A percentile compares a stretch with the other conserved stretches of the same genome.
These are phyloP conservation scores for Enoplosus armatus DNA, from an alignment of 2,797 vertebrate genomes.

Conservation along the genomic window DNA sequence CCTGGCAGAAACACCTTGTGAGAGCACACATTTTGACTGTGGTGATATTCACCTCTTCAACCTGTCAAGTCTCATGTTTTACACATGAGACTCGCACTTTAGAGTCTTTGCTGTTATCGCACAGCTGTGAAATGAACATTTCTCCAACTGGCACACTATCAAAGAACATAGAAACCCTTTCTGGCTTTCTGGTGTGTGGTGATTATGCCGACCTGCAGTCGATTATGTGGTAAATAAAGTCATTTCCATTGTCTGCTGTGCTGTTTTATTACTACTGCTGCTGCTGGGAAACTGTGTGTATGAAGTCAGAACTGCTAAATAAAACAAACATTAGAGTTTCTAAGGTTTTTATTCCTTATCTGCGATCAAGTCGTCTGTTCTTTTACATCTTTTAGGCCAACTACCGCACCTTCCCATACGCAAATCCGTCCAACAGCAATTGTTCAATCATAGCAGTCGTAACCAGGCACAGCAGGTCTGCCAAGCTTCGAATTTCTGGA, in stretches of 20 bases:
- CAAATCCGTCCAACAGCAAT: background rate
- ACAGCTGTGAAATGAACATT: conserved; percentile 34
- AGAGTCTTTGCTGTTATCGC: conserved; percentile 34
- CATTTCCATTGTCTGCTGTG: conserved; percentile 4
- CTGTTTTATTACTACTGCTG: background rate
- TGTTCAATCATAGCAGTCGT: no score
- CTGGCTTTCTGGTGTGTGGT: background rate
- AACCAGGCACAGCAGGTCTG: no score
- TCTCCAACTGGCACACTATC: conserved; percentile 13
- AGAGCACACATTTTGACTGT: conserved; percentile 4
- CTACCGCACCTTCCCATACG: background rate
- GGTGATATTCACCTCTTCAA: conserved; percentile 10
- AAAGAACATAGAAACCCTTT: conserved; percentile 8
- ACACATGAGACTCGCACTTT: conserved; percentile 5
- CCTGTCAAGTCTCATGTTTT: conserved; percentile 26
- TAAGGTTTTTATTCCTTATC: background rate
- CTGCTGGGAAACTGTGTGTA: background rate
- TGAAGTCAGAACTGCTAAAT: background rate
- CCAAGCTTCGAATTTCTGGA: no score
- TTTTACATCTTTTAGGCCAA: background rate
- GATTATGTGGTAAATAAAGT: conserved; percentile 14
- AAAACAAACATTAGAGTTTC: no score
- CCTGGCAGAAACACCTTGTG: background rate
- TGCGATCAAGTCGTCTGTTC: background rate
- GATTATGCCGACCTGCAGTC: background rate